These are phyloP conservation scores for Micronycteris hirsuta DNA, from an alignment of 2,113 vertebrate genomes.

Conservation along the genomic window DNA sequence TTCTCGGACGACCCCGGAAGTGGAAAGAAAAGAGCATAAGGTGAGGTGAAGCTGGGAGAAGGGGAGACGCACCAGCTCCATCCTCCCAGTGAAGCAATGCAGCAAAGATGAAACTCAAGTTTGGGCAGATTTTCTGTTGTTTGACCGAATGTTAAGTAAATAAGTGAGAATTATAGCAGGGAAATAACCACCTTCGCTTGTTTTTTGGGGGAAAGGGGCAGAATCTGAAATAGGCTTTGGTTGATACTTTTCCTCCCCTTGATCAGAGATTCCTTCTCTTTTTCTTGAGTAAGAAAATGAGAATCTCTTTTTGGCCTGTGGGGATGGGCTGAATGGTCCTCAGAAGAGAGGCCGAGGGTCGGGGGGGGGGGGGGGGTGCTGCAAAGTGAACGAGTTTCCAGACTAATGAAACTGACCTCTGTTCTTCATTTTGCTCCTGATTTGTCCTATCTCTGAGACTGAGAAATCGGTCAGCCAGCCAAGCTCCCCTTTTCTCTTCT, in stretches of 20 bases:
- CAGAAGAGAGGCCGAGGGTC: not conserved
- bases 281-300: slow-evolving; percentile 16
- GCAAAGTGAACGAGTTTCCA: not conserved
- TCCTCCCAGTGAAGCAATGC: not conserved
- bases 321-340: not conserved
- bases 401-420: not conserved
- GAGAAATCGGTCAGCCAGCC: not conserved
- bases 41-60: not conserved
- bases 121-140: slow-evolving; percentile 26
- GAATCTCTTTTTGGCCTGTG: not conserved
- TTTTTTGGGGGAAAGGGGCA: not conserved
- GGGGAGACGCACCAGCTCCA: not conserved
- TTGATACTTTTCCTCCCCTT: not conserved
- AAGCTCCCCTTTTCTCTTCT: not conserved
- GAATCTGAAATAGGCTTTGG: slow-evolving; percentile 25
- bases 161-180: slow-evolving; percentile 35
- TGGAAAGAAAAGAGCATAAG: not conserved
- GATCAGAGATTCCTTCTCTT: not conserved
- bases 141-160: slow-evolving; percentile 19
- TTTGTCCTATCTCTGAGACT: not conserved
- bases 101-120: slow-evolving; percentile 39
- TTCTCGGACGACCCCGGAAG: not conserved
- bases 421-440: not conserved
- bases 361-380: not conserved
- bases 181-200: not conserved